Evolutionary conservation across 92 coral and sea anemone species (phyloP).

Genomic region (Nematostella vectensis): DNA sequence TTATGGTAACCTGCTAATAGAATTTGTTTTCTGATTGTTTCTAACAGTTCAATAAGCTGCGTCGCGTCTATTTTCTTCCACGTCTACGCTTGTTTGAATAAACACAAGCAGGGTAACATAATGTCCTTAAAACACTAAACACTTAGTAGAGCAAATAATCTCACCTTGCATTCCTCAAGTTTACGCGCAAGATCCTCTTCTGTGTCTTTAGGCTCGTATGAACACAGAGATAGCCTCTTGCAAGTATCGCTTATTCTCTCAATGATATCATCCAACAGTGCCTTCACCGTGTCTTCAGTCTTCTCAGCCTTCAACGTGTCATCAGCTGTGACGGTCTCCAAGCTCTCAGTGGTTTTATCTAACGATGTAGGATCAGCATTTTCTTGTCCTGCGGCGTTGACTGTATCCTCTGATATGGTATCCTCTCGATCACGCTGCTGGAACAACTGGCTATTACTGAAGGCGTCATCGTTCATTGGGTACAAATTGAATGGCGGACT

Average conservation of each 20-base stretch:
- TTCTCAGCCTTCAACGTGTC: slow-evolving; percentile 43
- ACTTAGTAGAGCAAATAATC: not conserved
- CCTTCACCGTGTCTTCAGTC: slow-evolving; percentile 62
- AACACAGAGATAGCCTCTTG: slow-evolving; percentile 53
- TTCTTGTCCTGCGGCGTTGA: slow-evolving; percentile 4
- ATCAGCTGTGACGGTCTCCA: slow-evolving; percentile 79
- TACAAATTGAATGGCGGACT: not conserved
- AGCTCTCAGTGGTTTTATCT: slow-evolving; percentile 45
- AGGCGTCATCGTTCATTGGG: slow-evolving; percentile 16
- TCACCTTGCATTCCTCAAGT: slow-evolving; percentile 63
- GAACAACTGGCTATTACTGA: slow-evolving; percentile 32
- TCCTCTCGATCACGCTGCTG: slow-evolving; percentile 34
- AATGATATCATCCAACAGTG: slow-evolving; percentile 71
- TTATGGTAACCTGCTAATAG: no score
- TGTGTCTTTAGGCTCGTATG: slow-evolving; percentile 76
- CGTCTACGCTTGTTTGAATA: not conserved
- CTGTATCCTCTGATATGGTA: slow-evolving; percentile 31
- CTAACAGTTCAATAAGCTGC: not conserved
- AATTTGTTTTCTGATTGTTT: no score
- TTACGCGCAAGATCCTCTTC: slow-evolving; percentile 77
- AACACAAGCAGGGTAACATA: not conserved
- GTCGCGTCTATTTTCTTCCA: not conserved
- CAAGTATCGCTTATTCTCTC: slow-evolving; percentile 58
- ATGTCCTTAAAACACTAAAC: no score
- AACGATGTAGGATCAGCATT: not conserved